Conservation (phyloP, 2,888 invertebrate genomes). For the Pammene aurita region DNA sequence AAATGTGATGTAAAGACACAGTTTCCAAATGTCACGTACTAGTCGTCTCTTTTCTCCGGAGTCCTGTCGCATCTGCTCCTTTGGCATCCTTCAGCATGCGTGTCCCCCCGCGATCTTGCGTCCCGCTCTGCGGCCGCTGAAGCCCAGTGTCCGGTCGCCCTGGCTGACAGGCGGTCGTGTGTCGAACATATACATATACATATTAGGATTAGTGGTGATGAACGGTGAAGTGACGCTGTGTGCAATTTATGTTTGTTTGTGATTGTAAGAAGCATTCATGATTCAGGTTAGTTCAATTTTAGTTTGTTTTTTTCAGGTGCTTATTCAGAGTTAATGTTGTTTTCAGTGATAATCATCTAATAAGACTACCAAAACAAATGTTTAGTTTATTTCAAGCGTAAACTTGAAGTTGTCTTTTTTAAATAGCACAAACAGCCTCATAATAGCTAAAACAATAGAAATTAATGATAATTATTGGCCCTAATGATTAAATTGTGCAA, state of each 20-base stretch:
- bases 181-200: conserved; percentile 59
- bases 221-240: conserved; percentile 76
- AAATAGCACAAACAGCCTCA: neutral
- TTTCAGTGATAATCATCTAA: conserved; percentile 6
- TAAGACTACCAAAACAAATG: neutral
- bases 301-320: conserved; percentile 2
- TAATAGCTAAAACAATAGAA: conserved; percentile 47
- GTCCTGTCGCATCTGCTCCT: conserved; percentile 83
- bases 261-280: conserved; percentile 73
- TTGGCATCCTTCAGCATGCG: conserved; percentile 80
- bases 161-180: conserved; percentile 78
- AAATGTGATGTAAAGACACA: conserved; percentile 79
- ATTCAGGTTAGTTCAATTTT: conserved; percentile 74
- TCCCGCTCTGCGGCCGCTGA: conserved; percentile 75
- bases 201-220: conserved; percentile 74
- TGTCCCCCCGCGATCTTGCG: conserved; percentile 79
- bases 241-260: conserved; percentile 72
- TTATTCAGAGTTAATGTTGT: neutral
- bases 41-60: conserved; percentile 82
- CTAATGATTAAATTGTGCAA: conserved; percentile 49
- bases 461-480: conserved; percentile 43
- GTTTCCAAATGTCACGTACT: conserved; percentile 82
- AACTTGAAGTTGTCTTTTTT: neutral
- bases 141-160: conserved; percentile 81
- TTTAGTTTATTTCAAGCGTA: neutral